Evolutionary conservation across 2,888 invertebrate genomes (phyloP).

Genomic region (Cataglyphis albicans): DNA sequence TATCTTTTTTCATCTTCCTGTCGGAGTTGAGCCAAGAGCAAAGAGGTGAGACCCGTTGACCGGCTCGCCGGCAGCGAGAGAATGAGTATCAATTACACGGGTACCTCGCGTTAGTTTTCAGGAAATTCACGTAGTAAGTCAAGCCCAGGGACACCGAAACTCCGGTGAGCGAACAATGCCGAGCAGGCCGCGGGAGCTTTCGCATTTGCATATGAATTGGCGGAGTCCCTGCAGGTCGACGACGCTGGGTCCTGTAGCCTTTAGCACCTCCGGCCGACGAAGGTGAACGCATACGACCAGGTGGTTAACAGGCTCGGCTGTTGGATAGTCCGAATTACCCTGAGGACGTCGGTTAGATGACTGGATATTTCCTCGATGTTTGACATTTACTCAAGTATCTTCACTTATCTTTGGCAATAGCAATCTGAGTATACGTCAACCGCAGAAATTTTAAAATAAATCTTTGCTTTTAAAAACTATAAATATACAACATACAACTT

Average conservation of each 20-base stretch:
- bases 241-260: slow-evolving; percentile 30
- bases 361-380: slow-evolving; percentile 39
- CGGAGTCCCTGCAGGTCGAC: slow-evolving; percentile 69
- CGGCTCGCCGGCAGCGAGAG: slow-evolving; percentile 38
- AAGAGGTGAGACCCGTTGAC: slow-evolving; percentile 28
- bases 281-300: slow-evolving; percentile 68
- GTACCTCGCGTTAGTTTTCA: slow-evolving; percentile 81
- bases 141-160: slow-evolving; percentile 81
- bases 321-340: slow-evolving; percentile 78
- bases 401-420: slow-evolving; percentile 64
- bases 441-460: background rate
- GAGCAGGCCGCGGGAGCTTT: slow-evolving; percentile 80
- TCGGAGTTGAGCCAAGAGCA: slow-evolving; percentile 25
- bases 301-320: slow-evolving; percentile 65
- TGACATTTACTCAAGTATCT: slow-evolving; percentile 53
- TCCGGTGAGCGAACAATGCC: slow-evolving; percentile 81
- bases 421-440: background rate
- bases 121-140: slow-evolving; percentile 85
- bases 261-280: slow-evolving; percentile 61
- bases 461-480: background rate
- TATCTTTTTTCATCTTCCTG: slow-evolving; percentile 33
- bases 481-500: background rate
- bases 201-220: slow-evolving; percentile 85
- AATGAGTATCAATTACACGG: slow-evolving; percentile 84
- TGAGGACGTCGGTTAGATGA: slow-evolving; percentile 48